These are phyloP conservation scores for Drosophila macrothrix DNA, from an alignment of 2,888 invertebrate species.

Conservation along the genomic window DNA sequence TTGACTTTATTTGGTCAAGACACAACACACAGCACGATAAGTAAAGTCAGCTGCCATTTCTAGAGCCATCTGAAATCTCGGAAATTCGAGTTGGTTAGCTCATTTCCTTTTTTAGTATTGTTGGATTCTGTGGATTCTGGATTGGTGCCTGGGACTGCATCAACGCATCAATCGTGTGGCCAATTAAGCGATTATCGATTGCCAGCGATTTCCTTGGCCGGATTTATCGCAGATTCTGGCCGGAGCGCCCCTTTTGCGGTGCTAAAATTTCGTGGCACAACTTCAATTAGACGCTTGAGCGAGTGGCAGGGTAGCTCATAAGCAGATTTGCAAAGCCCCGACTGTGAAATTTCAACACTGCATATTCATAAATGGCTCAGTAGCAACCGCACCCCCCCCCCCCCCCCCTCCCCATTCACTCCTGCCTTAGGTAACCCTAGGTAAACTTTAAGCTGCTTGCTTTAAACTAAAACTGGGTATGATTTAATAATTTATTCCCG, in stretches of 20 bases:
- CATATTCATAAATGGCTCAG: slow-evolving; percentile 68
- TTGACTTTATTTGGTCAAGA: slow-evolving; percentile 17
- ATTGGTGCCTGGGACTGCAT: slow-evolving; percentile 33
- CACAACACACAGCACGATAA: background rate
- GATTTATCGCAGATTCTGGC: slow-evolving; percentile 12
- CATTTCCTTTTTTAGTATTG: background rate
- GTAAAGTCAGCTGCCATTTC: slow-evolving; percentile 26
- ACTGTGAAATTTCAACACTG: slow-evolving; percentile 64
- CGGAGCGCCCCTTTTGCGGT: background rate
- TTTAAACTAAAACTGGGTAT: slow-evolving; percentile 66
- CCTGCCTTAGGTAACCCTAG: slow-evolving; percentile 9
- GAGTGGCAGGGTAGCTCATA: slow-evolving; percentile 35
- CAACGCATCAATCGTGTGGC: slow-evolving; percentile 51
- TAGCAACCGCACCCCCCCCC: background rate
- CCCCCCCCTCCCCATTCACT: too few species aligned
- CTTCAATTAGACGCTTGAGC: slow-evolving; percentile 71
- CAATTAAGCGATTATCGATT: slow-evolving; percentile 74
- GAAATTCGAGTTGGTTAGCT: slow-evolving; percentile 21
- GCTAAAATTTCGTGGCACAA: slow-evolving; percentile 28
- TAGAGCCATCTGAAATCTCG: slow-evolving; percentile 17
- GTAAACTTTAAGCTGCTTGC: slow-evolving; percentile 48
- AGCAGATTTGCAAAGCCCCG: slow-evolving; percentile 64
- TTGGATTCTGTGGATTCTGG: background rate
- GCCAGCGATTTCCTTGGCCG: slow-evolving; percentile 9
- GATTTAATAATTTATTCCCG: slow-evolving; percentile 78